Percentiles rank a stretch among this genome's conserved stretches.
phyloP scores from a whole-genome alignment of 64 coral and sea anemone species.

The Orbicella faveolata region DNA sequence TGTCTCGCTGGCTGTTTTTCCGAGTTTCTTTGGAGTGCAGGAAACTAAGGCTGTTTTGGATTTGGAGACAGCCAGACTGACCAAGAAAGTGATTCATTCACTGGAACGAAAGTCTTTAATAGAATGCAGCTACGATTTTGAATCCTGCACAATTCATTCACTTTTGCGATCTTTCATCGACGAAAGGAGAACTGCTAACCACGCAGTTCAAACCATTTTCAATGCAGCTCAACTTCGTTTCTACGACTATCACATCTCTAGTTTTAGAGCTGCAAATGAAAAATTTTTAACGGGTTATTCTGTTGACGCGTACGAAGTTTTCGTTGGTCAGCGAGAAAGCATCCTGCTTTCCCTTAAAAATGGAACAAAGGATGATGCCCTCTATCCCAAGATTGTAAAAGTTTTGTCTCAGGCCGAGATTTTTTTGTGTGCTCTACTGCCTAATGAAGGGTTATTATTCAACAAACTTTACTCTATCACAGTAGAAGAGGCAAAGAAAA shows the following conservation, averaged over 20 bases:
- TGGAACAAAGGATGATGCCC: background rate
- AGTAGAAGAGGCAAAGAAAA: background rate
- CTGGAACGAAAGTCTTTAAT: slow-evolving; percentile 7
- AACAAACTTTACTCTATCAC: background rate
- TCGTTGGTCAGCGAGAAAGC: background rate
- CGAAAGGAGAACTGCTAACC: background rate
- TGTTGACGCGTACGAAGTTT: background rate
- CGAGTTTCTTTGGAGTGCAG: background rate
- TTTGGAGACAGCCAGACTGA: background rate
- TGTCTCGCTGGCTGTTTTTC: slow-evolving; percentile 4
- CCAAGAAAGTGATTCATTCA: background rate
- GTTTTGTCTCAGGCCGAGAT: background rate
- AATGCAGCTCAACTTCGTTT: background rate
- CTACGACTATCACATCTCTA: background rate
- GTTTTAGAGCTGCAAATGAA: background rate
- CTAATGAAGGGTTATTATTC: background rate
- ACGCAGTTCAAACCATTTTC: background rate
- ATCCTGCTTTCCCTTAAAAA: background rate
- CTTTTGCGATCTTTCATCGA: background rate
- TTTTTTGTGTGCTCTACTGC: background rate
- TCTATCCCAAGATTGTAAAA: background rate
- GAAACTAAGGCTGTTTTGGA: background rate
- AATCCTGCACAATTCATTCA: background rate
- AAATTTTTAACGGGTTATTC: background rate
- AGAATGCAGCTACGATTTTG: background rate